Conservation (phyloP, 2,797 vertebrate genomes). For the Hoplostethus mediterraneus region DNA sequence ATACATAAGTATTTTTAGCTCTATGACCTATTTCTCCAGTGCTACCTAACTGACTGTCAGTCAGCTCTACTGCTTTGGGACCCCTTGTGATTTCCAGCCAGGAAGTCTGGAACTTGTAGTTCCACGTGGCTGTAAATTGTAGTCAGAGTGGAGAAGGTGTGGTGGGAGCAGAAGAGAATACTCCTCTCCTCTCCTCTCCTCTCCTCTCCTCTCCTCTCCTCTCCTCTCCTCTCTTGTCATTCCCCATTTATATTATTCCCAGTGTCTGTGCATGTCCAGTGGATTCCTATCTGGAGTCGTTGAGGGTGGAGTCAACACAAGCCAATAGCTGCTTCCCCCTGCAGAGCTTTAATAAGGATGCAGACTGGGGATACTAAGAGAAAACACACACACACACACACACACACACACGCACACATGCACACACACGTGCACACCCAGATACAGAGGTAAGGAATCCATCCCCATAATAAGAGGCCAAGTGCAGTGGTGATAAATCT, state of each 20-base stretch:
- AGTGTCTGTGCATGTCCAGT: conserved; percentile 48
- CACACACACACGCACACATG: conserved; percentile 33
- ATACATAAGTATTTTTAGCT: conserved; percentile 88
- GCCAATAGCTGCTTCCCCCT: conserved; percentile 78
- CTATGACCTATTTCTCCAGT: conserved; percentile 89
- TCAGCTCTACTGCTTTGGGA: conserved; percentile 80
- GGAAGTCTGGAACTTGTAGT: conserved; percentile 64
- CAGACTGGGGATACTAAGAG: conserved; percentile 60
- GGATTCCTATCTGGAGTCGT: conserved; percentile 66
- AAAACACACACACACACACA: conserved; percentile 38
- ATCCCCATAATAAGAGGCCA: conserved; percentile 85
- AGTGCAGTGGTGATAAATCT: conserved; percentile 87
- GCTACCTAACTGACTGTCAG: conserved; percentile 87
- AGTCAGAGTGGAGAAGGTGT: conserved; percentile 47
- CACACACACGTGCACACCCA: conserved; percentile 57
- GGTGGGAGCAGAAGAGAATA: conserved; percentile 13
- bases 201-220: conserved; percentile 16
- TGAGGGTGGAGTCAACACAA: conserved; percentile 72
- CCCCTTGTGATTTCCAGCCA: conserved; percentile 70
- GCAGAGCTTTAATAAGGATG: conserved; percentile 83
- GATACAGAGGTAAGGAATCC: conserved; percentile 80
- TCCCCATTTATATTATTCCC: conserved; percentile 57
- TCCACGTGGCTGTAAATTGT: conserved; percentile 44
- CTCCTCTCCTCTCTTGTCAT: conserved; percentile 40
- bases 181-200: not conserved